Conservation (phyloP, 1,140 invertebrate species). For the Pantala flavescens region DNA sequence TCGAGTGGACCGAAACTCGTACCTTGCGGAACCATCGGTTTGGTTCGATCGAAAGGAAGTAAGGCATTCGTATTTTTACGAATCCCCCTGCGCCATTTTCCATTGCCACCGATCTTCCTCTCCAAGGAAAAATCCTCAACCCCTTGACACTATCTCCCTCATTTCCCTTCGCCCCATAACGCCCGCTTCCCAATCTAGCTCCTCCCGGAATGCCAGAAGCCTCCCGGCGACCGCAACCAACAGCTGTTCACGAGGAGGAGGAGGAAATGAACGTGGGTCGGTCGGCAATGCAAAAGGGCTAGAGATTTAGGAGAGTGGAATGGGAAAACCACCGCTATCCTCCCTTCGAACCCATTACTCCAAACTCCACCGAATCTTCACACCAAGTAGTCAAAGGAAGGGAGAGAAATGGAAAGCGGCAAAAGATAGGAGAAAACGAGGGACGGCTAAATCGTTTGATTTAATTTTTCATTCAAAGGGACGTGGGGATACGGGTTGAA, state of each 20-base stretch:
- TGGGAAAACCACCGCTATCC: not conserved
- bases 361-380: not conserved
- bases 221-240: not conserved
- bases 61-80: not conserved
- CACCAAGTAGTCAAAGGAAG: not conserved
- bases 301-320: not conserved
- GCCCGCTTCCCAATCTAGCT: conserved; percentile 6
- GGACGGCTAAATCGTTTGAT: not conserved
- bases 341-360: not conserved
- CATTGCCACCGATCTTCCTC: not conserved
- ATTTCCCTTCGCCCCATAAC: conserved; percentile 19
- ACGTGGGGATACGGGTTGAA: not conserved
- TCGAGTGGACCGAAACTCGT: no score
- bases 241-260: not conserved
- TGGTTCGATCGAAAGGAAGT: not conserved
- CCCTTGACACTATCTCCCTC: conserved; percentile 17
- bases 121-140: not conserved
- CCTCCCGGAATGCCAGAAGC: conserved; percentile 18
- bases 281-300: not conserved
- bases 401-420: not conserved
- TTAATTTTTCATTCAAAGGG: not conserved
- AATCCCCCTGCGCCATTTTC: not conserved
- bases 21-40: no score
- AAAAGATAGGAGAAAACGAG: not conserved
- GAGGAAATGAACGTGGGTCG: not conserved